Percentiles rank a stretch among this genome's conserved stretches.
Evolutionary conservation across 1,140 invertebrate species (phyloP).

Genomic region (Leguminivora glycinivorella): DNA sequence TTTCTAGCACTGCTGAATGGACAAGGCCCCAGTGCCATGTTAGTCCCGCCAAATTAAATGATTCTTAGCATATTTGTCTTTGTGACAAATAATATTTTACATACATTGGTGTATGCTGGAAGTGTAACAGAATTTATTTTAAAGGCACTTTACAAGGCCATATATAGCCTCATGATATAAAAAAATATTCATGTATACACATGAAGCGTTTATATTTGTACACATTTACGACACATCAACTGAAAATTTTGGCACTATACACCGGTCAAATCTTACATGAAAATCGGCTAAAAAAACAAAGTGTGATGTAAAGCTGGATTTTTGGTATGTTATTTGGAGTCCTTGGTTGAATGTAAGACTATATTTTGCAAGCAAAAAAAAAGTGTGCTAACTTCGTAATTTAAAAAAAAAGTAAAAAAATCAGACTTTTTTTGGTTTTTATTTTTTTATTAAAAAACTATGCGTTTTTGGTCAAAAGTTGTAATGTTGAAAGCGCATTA

Average conservation of each 20-base stretch:
- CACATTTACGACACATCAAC: slow-evolving; percentile 15
- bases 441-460: too few species aligned
- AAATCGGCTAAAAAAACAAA: too few species aligned
- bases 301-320: too few species aligned
- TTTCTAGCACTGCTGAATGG: background rate
- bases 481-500: too few species aligned
- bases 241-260: slow-evolving; percentile 31
- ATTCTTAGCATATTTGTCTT: slow-evolving; percentile 16
- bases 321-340: too few species aligned
- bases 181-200: slow-evolving; percentile 22
- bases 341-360: too few species aligned
- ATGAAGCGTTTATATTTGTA: slow-evolving; percentile 20
- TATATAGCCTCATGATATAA: slow-evolving; percentile 30
- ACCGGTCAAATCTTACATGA: too few species aligned
- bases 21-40: background rate
- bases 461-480: too few species aligned
- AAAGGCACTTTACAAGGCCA: slow-evolving; percentile 49
- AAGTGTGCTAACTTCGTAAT: too few species aligned
- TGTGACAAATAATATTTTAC: slow-evolving; percentile 52
- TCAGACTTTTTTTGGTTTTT: too few species aligned
- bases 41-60: slow-evolving; percentile 2
- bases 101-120: slow-evolving; percentile 35
- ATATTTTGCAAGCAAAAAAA: too few species aligned
- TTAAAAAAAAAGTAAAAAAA: too few species aligned
- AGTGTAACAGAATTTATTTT: slow-evolving; percentile 28